A percentile compares a stretch with the other conserved stretches of the same genome.
These are phyloP conservation scores for Spheniscus humboldti DNA, from an alignment of 2,797 vertebrate species.

Conservation along the genomic window DNA sequence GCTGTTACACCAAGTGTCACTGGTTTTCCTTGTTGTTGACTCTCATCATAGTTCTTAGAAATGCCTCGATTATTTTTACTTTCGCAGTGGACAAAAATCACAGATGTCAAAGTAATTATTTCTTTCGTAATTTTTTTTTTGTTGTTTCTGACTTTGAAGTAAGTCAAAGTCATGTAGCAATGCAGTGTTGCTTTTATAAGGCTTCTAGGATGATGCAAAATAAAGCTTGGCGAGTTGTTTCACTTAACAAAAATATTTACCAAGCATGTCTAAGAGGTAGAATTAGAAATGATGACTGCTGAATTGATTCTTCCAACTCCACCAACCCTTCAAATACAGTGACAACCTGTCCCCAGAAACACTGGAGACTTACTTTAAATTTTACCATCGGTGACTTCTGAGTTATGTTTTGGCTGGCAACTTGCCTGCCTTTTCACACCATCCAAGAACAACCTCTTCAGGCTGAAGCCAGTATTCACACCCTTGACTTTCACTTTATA, in stretches of 20 bases:
- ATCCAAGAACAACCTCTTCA: not conserved
- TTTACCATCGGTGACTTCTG: not conserved
- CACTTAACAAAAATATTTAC: not conserved
- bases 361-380: not conserved
- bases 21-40: not conserved
- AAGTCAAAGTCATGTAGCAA: not conserved
- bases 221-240: not conserved
- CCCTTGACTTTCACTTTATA: not conserved
- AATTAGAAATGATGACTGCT: not conserved
- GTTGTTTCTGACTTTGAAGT: not conserved
- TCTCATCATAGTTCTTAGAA: not conserved
- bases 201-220: not conserved
- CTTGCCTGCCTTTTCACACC: not conserved
- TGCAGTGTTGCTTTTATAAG: not conserved
- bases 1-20: not conserved
- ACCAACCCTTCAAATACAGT: not conserved
- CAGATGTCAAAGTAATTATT: not conserved
- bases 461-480: not conserved
- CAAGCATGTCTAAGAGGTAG: not conserved
- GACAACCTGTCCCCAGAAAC: not conserved
- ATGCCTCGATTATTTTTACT: not conserved
- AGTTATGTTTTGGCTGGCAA: not conserved
- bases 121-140: not conserved
- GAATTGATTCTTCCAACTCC: not conserved
- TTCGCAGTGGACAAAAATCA: not conserved